Evolutionary conservation across 2,113 vertebrate genomes (phyloP).

Genomic region (Hyperoodon ampullatus): DNA sequence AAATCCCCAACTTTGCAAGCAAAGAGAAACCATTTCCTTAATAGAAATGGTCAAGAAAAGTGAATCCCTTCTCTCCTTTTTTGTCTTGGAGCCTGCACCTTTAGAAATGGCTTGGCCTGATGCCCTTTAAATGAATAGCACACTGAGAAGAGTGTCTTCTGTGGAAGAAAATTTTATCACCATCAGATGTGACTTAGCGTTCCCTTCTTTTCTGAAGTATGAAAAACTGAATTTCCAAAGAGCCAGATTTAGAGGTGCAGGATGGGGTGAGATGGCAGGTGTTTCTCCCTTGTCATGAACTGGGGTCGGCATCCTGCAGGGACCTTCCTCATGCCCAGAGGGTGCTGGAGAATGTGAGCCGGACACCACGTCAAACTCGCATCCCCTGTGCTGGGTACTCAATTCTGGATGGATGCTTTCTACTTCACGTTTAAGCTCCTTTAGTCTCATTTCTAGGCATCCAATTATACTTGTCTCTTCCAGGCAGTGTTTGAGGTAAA

Average conservation of each 20-base stretch:
- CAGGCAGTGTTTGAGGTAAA: conserved; percentile 73
- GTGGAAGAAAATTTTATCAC: conserved; percentile 42
- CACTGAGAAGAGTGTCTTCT: conserved; percentile 34
- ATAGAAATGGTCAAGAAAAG: conserved; percentile 29
- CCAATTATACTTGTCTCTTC: conserved; percentile 68
- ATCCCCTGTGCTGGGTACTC: background rate
- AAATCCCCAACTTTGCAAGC: background rate
- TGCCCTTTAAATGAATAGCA: conserved; percentile 52
- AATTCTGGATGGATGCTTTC: background rate
- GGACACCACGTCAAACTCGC: background rate
- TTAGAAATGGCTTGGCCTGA: conserved; percentile 36
- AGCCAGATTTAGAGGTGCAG: background rate
- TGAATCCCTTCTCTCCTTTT: background rate
- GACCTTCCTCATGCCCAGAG: background rate
- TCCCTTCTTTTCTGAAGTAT: conserved; percentile 29
- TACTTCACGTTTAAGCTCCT: conserved; percentile 11
- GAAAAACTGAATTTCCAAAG: conserved; percentile 11
- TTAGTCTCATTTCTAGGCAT: conserved; percentile 44
- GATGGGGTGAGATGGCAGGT: background rate
- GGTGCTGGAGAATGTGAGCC: background rate
- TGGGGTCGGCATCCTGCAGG: background rate
- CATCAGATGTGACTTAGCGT: background rate
- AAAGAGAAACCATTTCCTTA: conserved; percentile 59
- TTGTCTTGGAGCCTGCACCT: background rate
- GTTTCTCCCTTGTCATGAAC: background rate